Conservation (phyloP, 2,113 vertebrate genomes). For the Daubentonia madagascariensis region DNA sequence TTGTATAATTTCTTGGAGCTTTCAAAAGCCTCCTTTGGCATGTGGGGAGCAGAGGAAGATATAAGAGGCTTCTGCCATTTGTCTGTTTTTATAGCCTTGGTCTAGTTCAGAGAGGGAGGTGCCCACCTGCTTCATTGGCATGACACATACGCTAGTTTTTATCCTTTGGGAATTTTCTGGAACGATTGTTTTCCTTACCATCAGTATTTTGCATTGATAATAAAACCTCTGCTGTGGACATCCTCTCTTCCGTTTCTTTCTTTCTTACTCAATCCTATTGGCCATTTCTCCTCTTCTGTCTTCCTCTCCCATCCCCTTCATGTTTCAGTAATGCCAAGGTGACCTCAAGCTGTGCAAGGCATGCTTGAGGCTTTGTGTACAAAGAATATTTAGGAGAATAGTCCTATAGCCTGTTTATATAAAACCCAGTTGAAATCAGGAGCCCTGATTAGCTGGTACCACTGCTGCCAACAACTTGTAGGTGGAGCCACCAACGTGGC, state of each 20-base stretch:
- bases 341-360: slow-evolving; percentile 25
- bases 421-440: slow-evolving; percentile 16
- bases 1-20: slow-evolving; percentile 25
- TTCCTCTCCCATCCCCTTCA: slow-evolving; percentile 67
- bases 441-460: slow-evolving; percentile 4
- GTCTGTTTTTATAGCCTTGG: slow-evolving; percentile 22
- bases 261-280: slow-evolving; percentile 13
- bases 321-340: slow-evolving; percentile 37
- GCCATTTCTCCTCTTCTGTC: slow-evolving; percentile 67
- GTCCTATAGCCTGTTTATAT: neutral
- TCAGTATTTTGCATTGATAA: slow-evolving; percentile 1
- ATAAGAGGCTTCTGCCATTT: slow-evolving; percentile 45
- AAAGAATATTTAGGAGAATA: neutral
- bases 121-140: slow-evolving; percentile 43
- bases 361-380: slow-evolving; percentile 11
- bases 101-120: slow-evolving; percentile 38
- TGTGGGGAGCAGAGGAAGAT: slow-evolving; percentile 72
- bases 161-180: slow-evolving; percentile 31
- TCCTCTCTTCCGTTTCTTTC: slow-evolving; percentile 16
- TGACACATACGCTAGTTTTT: neutral
- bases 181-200: neutral
- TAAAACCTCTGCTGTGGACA: neutral
- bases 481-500: neutral
- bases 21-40: slow-evolving; percentile 52
- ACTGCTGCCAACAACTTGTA: neutral